Evolutionary conservation across 1,140 invertebrate species (phyloP).

Genomic region (Drosophila tsacasi): DNA sequence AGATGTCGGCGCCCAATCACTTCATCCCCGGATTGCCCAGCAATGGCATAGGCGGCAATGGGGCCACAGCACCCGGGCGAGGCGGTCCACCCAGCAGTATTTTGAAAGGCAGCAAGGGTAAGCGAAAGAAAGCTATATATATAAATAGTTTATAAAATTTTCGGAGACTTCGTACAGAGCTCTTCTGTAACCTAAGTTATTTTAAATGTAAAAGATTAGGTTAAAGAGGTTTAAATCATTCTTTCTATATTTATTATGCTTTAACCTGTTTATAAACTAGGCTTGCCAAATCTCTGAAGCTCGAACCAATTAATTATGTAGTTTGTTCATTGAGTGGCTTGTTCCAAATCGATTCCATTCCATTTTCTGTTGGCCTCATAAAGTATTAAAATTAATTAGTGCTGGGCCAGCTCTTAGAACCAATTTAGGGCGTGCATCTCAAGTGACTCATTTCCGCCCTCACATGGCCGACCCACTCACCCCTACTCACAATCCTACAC

Average conservation of each 20-base stretch:
- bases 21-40: slow-evolving; percentile 36
- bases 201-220: background rate
- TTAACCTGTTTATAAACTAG: background rate
- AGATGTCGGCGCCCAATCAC: slow-evolving; percentile 65
- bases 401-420: slow-evolving; percentile 21
- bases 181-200: background rate
- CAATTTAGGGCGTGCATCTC: slow-evolving; percentile 46
- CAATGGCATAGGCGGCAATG: slow-evolving; percentile 39
- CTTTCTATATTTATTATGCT: background rate
- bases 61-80: slow-evolving; percentile 19
- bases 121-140: background rate
- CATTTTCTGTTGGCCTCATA: slow-evolving; percentile 30
- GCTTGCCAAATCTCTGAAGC: slow-evolving; percentile 8
- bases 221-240: background rate
- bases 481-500: background rate
- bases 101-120: slow-evolving; percentile 74
- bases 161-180: background rate
- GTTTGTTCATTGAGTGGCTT: slow-evolving; percentile 1
- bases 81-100: slow-evolving; percentile 61
- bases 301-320: slow-evolving; percentile 13
- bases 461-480: slow-evolving; percentile 40
- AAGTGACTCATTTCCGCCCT: slow-evolving; percentile 61
- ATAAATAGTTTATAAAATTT: background rate
- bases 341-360: slow-evolving; percentile 29
- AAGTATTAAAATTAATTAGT: slow-evolving; percentile 58